These are phyloP conservation scores for Tenthredo mesomela DNA, from an alignment of 2,888 invertebrate species.

Conservation along the genomic window DNA sequence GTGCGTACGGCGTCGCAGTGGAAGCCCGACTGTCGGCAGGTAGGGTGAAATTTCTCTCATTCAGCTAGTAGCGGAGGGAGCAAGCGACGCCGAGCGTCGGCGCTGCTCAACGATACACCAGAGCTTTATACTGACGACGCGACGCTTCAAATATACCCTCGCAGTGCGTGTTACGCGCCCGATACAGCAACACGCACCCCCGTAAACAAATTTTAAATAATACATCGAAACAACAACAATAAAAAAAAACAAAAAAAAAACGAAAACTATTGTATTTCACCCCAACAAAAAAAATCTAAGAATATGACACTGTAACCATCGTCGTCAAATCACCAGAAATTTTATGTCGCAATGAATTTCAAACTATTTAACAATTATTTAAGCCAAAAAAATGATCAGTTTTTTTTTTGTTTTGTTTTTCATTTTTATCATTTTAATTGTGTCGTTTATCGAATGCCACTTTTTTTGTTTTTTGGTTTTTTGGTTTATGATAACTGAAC, in stretches of 20 bases:
- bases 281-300: too few species aligned
- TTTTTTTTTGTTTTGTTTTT: too few species aligned
- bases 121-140: constrained; percentile 59
- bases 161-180: constrained; percentile 74
- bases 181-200: constrained; percentile 65
- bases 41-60: constrained; percentile 58
- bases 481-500: too few species aligned
- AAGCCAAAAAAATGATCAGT: too few species aligned
- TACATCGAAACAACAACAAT: neutral
- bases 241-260: neutral
- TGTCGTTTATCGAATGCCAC: too few species aligned
- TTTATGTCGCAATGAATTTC: too few species aligned
- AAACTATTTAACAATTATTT: too few species aligned
- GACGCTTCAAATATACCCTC: constrained; percentile 57
- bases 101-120: constrained; percentile 73
- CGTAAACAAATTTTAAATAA: constrained; percentile 34
- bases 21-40: constrained; percentile 73
- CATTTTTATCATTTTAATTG: too few species aligned
- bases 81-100: constrained; percentile 70
- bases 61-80: constrained; percentile 55
- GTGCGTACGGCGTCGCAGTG: constrained; percentile 71
- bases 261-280: neutral
- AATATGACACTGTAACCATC: neutral
- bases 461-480: too few species aligned
- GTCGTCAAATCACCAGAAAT: too few species aligned